Percentiles rank a stretch among this genome's conserved stretches.
Evolutionary conservation across 1,140 invertebrate genomes (phyloP).

Genomic region (Monochamus saltuarius): DNA sequence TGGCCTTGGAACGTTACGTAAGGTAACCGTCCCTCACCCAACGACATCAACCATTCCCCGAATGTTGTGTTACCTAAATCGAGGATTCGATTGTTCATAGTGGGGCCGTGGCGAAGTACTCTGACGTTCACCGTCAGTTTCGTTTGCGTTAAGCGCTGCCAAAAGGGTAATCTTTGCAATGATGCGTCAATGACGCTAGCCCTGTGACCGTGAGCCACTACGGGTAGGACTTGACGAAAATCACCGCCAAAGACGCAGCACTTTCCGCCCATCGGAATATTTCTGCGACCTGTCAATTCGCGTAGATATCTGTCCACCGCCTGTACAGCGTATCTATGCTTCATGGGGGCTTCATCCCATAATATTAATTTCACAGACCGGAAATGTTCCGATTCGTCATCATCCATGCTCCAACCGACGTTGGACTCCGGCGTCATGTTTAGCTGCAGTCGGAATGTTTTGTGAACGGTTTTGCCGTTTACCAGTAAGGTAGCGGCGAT

Average conservation of each 20-base stretch:
- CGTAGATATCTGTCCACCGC: slow-evolving; percentile 31
- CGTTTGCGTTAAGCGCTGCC: too few relatives aligned
- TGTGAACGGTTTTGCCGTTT: slow-evolving; percentile 40
- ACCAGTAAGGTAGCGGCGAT: slow-evolving; percentile 42
- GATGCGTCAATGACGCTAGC: background rate
- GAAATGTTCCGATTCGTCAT: background rate
- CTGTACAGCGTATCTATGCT: slow-evolving; percentile 31
- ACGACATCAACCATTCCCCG: too few relatives aligned
- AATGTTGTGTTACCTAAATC: too few relatives aligned
- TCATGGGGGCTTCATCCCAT: slow-evolving; percentile 46
- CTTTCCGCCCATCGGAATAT: slow-evolving; percentile 8
- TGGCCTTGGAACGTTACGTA: too few relatives aligned
- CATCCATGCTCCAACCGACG: slow-evolving; percentile 27
- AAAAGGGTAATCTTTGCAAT: background rate
- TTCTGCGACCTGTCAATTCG: slow-evolving; percentile 17
- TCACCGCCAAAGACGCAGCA: slow-evolving; percentile 6
- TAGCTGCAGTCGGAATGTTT: too few relatives aligned
- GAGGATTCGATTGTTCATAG: too few relatives aligned
- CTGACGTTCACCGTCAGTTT: too few relatives aligned
- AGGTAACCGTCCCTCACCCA: too few relatives aligned
- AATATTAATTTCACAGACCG: slow-evolving; percentile 30
- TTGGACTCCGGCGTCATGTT: too few relatives aligned
- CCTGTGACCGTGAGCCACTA: background rate
- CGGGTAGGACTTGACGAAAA: slow-evolving; percentile 12
- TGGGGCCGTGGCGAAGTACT: too few relatives aligned